Conservation (phyloP, 2,113 vertebrate genomes). For the Glaucidium brasilianum region DNA sequence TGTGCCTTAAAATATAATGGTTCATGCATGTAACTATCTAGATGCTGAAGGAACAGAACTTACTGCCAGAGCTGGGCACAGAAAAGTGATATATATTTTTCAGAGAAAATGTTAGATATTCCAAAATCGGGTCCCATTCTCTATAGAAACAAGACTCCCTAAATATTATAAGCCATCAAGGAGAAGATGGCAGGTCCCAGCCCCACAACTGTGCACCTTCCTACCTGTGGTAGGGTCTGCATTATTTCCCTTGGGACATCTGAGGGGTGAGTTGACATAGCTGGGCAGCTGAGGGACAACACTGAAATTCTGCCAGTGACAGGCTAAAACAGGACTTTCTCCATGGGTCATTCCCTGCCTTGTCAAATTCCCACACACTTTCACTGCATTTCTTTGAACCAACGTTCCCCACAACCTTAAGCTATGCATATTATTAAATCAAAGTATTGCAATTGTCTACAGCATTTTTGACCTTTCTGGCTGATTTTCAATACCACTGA, state of each 20-base stretch:
- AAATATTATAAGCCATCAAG: background rate
- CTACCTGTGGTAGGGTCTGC: background rate
- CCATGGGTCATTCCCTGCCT: background rate
- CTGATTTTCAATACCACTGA: constrained; percentile 82
- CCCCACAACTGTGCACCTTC: background rate
- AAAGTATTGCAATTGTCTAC: constrained; percentile 52
- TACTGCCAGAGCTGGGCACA: background rate
- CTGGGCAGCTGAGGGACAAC: background rate
- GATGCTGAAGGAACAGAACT: background rate
- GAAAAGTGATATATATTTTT: background rate
- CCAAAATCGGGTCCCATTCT: background rate
- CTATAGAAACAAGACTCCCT: background rate
- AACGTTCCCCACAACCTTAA: background rate
- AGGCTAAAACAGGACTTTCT: background rate
- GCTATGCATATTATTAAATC: constrained; percentile 13
- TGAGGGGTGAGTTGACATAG: fast-evolving
- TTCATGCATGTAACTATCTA: background rate
- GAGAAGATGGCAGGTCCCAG: background rate
- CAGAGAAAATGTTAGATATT: background rate
- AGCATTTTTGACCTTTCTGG: constrained; percentile 75
- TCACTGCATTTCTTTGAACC: background rate
- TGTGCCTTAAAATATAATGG: background rate
- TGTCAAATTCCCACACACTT: background rate
- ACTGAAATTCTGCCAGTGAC: background rate
- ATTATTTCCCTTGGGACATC: background rate